Evolutionary conservation across 2,888 invertebrate species (phyloP).

Genomic region (Anodontia alba): DNA sequence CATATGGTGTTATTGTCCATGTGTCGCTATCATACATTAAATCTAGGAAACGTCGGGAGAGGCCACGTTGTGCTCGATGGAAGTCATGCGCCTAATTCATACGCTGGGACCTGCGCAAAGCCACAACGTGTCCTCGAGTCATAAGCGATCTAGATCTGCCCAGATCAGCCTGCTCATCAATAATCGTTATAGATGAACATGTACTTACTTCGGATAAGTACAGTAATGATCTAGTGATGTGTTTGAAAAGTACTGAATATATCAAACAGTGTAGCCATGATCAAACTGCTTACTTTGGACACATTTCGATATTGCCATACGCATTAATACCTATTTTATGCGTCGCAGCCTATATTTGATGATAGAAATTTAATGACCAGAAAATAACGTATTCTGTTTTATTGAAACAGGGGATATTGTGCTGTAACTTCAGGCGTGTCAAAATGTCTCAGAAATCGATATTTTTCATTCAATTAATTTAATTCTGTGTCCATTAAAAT

Average conservation of each 20-base stretch:
- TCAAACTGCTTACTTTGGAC: not conserved
- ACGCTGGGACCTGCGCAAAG: no score
- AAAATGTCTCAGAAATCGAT: not conserved
- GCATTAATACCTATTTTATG: no score
- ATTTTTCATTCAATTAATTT: not conserved
- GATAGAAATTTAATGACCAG: not conserved
- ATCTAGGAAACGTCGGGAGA: no score
- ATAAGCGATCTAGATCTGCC: no score
- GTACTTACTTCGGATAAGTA: not conserved
- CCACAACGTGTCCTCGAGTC: no score
- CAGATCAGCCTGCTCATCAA: no score
- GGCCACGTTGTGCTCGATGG: no score
- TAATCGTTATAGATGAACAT: no score
- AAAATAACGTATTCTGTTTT: not conserved
- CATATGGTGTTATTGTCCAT: no score
- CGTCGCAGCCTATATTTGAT: not conserved
- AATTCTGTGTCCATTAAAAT: not conserved
- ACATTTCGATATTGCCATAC: no score
- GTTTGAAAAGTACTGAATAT: not conserved
- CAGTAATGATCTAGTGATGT: not conserved
- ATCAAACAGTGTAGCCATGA: not conserved
- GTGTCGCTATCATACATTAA: no score
- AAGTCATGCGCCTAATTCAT: no score
- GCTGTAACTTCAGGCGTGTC: not conserved
- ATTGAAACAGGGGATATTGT: not conserved